These are phyloP conservation scores for Philaethria dido DNA, from an alignment of 2,888 invertebrate species.

Conservation along the genomic window DNA sequence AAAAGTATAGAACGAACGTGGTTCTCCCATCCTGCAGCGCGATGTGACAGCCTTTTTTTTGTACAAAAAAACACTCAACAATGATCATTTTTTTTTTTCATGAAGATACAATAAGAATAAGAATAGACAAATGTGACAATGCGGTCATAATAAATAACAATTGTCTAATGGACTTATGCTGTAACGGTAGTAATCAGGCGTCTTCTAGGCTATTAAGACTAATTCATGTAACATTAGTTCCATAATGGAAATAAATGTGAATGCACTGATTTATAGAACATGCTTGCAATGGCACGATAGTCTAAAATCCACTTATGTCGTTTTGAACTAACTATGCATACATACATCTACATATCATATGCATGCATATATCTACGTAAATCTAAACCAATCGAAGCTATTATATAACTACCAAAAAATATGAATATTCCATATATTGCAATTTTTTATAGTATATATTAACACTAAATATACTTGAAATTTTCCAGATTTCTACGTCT, in stretches of 20 bases:
- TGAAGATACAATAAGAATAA: neutral
- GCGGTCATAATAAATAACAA: neutral
- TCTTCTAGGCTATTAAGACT: neutral
- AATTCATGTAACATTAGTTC: slow-evolving; percentile 17
- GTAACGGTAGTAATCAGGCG: neutral
- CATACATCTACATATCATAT: slow-evolving; percentile 25
- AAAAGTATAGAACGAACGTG: too few species aligned
- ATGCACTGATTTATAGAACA: slow-evolving; percentile 28
- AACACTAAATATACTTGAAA: too few species aligned
- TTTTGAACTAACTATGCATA: slow-evolving; percentile 32
- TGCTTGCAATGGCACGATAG: slow-evolving; percentile 35
- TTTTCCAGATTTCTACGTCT: too few species aligned
- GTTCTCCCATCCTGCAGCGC: too few species aligned
- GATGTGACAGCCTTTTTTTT: too few species aligned
- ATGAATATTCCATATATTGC: too few species aligned
- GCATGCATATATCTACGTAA: neutral
- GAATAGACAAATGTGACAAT: neutral
- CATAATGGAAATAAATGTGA: slow-evolving; percentile 24
- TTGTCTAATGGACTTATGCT: neutral
- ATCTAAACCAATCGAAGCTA: neutral
- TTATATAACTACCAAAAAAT: too few species aligned
- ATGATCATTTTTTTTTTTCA: too few species aligned
- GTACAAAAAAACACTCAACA: too few species aligned
- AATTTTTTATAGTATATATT: too few species aligned
- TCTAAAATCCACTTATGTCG: slow-evolving; percentile 39